These are phyloP conservation scores for Venusia cambrica DNA, from an alignment of 2,888 invertebrate species.

Conservation along the genomic window DNA sequence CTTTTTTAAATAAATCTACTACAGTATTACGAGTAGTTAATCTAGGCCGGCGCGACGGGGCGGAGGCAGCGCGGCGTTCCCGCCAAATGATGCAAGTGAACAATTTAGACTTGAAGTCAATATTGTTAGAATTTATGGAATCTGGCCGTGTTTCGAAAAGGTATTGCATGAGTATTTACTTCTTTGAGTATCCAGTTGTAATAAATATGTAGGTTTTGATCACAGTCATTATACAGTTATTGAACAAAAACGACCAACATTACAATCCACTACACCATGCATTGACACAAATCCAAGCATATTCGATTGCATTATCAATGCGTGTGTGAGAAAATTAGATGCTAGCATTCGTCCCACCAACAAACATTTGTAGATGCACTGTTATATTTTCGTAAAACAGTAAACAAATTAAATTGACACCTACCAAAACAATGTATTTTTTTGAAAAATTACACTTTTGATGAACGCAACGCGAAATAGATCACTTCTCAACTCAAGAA, in stretches of 20 bases:
- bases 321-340: slow-evolving; percentile 36
- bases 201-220: too few relatives aligned
- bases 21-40: too few relatives aligned
- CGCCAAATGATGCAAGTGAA: slow-evolving; percentile 55
- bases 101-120: too few relatives aligned
- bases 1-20: too few relatives aligned
- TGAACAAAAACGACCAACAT: not conserved
- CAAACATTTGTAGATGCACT: not conserved
- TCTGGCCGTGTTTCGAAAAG: too few relatives aligned
- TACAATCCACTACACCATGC: slow-evolving; percentile 4
- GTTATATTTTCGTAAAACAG: slow-evolving; percentile 1
- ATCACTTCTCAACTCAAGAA: slow-evolving; percentile 55
- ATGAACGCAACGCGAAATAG: slow-evolving; percentile 63
- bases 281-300: slow-evolving; percentile 14
- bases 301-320: slow-evolving; percentile 23
- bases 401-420: slow-evolving; percentile 42
- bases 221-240: too few relatives aligned
- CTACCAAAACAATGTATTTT: slow-evolving; percentile 68
- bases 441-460: slow-evolving; percentile 50
- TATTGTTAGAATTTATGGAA: too few relatives aligned
- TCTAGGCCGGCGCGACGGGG: too few relatives aligned
- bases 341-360: slow-evolving; percentile 21
- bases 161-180: too few relatives aligned
- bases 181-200: too few relatives aligned
- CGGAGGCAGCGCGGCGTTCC: slow-evolving; percentile 42